phyloP scores from a whole-genome alignment of 2,888 invertebrate species.

The Aromia moschata region DNA sequence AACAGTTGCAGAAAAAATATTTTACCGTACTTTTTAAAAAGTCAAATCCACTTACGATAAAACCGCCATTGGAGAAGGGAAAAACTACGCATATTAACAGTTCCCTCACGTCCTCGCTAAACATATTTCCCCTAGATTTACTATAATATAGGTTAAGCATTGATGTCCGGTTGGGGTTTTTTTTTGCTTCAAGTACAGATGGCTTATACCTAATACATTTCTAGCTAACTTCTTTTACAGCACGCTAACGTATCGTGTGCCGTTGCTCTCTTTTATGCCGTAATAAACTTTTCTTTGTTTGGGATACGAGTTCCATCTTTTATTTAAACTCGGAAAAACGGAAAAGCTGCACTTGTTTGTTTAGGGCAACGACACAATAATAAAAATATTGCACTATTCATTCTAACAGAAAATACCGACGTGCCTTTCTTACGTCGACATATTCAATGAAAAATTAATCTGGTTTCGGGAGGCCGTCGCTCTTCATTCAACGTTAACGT shows the following conservation, averaged over 20 bases:
- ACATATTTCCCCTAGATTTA: slow-evolving; percentile 47
- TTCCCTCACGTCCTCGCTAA: slow-evolving; percentile 46
- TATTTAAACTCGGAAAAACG: slow-evolving; percentile 30
- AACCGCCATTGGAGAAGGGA: neutral
- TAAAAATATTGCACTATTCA: neutral
- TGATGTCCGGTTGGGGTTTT: slow-evolving; percentile 38
- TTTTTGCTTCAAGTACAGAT: slow-evolving; percentile 40
- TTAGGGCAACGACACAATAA: neutral
- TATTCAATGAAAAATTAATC: too few species aligned
- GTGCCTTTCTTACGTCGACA: too few species aligned
- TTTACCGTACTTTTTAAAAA: too few species aligned
- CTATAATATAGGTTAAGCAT: slow-evolving; percentile 37
- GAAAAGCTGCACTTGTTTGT: slow-evolving; percentile 20
- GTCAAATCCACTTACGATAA: too few species aligned
- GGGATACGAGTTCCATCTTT: slow-evolving; percentile 30
- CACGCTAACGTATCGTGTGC: slow-evolving; percentile 33
- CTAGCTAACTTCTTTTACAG: slow-evolving; percentile 41
- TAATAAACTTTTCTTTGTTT: slow-evolving; percentile 37
- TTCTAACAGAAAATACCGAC: too few species aligned
- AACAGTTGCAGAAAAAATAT: too few species aligned
- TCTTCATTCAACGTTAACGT: too few species aligned
- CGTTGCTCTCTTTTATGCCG: slow-evolving; percentile 37
- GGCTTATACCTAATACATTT: slow-evolving; percentile 46
- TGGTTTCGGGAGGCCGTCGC: too few species aligned
- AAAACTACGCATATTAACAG: slow-evolving; percentile 39